phyloP scores from a whole-genome alignment of 64 coral and sea anemone species.

The Actinia equina region DNA sequence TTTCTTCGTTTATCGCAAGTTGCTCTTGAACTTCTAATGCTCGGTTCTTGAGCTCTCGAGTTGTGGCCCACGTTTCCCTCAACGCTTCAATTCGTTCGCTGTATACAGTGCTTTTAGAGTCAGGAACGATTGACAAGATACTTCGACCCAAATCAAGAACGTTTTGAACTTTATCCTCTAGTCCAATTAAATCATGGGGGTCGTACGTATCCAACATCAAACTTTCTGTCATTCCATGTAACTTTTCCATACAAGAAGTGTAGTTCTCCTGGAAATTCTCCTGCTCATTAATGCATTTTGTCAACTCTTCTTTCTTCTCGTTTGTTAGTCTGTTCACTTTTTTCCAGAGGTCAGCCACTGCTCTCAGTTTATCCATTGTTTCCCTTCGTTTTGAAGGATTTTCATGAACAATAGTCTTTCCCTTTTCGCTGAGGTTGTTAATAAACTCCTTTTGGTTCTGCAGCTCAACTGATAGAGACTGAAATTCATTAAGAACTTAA shows the following conservation, averaged over 20 bases:
- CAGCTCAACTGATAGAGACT: constrained; percentile 70
- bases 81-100: constrained; percentile 26
- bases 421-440: constrained; percentile 72
- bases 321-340: constrained; percentile 48
- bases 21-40: constrained; percentile 43
- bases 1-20: constrained; percentile 25
- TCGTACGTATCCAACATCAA: neutral
- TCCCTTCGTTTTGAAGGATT: constrained; percentile 62
- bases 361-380: constrained; percentile 53
- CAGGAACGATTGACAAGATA: constrained; percentile 24
- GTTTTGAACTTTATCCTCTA: neutral
- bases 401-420: constrained; percentile 53
- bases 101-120: constrained; percentile 14
- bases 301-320: constrained; percentile 57
- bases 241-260: constrained; percentile 50
- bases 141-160: constrained; percentile 32
- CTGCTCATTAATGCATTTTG: constrained; percentile 44
- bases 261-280: constrained; percentile 64
- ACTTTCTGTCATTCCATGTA: constrained; percentile 23
- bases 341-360: constrained; percentile 63
- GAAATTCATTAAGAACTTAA: constrained; percentile 14
- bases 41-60: constrained; percentile 34
- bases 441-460: constrained; percentile 74
- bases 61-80: constrained; percentile 23
- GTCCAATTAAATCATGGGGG: neutral